These are phyloP conservation scores for Malacosoma neustria DNA, from an alignment of 2,888 invertebrate genomes.

Conservation along the genomic window DNA sequence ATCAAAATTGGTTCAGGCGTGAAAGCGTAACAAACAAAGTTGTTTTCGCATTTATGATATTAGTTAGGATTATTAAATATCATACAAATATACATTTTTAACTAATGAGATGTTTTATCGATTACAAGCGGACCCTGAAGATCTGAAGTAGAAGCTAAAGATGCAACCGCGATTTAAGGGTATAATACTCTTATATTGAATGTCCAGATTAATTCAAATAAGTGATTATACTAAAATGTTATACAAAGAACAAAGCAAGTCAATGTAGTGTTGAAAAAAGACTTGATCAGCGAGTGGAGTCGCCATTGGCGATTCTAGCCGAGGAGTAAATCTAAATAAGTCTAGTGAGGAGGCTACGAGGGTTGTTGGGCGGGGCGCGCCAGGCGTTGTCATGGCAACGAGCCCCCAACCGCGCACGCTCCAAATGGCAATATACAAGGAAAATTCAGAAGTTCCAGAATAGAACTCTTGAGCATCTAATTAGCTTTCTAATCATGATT, in stretches of 20 bases:
- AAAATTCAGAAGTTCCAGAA: neutral
- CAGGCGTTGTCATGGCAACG: conserved; percentile 57
- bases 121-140: too few species aligned
- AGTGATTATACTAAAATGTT: too few species aligned
- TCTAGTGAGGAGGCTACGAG: conserved; percentile 33
- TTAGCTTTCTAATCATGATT: neutral
- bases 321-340: conserved; percentile 45
- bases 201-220: too few species aligned
- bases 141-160: too few species aligned
- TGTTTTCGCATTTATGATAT: too few species aligned
- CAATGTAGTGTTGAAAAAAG: neutral
- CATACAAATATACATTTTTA: too few species aligned
- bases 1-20: too few species aligned
- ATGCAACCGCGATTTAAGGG: too few species aligned
- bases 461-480: neutral
- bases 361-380: conserved; percentile 54
- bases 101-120: too few species aligned
- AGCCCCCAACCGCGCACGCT: conserved; percentile 31
- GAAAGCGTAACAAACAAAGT: too few species aligned
- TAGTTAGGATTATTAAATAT: too few species aligned
- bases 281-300: conserved; percentile 17
- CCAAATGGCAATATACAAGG: neutral
- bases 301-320: conserved; percentile 37
- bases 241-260: conserved; percentile 6
- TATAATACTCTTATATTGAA: too few species aligned